Evolutionary conservation across 2,113 vertebrate species (phyloP).

Genomic region (Otis tarda): DNA sequence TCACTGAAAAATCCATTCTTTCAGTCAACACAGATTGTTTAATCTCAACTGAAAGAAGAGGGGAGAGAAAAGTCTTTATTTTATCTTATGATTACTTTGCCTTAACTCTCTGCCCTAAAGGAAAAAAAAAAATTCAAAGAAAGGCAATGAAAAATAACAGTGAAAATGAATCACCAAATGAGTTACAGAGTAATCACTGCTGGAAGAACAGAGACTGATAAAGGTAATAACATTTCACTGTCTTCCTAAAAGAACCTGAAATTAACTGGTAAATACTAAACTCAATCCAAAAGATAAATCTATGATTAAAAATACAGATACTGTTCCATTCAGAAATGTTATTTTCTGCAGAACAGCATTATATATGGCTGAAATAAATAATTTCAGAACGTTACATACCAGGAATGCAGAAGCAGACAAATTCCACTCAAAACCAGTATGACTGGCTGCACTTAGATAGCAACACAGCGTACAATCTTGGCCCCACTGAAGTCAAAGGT

Average conservation of each 20-base stretch:
- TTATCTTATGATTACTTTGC: slow-evolving; percentile 40
- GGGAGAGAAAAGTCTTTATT: slow-evolving; percentile 26
- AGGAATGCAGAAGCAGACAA: neutral
- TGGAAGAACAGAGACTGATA: slow-evolving; percentile 26
- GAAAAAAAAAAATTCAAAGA: neutral
- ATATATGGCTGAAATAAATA: neutral
- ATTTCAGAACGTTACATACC: neutral
- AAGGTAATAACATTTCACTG: slow-evolving; percentile 10
- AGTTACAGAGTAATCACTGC: neutral
- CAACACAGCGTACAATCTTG: neutral
- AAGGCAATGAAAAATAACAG: slow-evolving; percentile 4
- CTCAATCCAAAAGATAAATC: neutral
- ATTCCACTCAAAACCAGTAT: neutral
- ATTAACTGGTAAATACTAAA: slow-evolving; percentile 48
- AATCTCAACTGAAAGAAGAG: neutral
- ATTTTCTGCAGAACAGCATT: neutral
- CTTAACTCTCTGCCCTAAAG: neutral
- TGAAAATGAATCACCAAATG: slow-evolving; percentile 21
- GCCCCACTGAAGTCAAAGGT: neutral
- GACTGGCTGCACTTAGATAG: neutral
- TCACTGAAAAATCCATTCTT: neutral
- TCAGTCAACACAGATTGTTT: slow-evolving; percentile 4
- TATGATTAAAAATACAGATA: neutral
- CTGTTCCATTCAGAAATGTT: neutral
- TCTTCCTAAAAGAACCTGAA: slow-evolving; percentile 18